A percentile compares a stretch with the other conserved stretches of the same genome.
Evolutionary conservation across 2,113 vertebrate genomes (phyloP).

Genomic region (Aleadryas rufinucha): DNA sequence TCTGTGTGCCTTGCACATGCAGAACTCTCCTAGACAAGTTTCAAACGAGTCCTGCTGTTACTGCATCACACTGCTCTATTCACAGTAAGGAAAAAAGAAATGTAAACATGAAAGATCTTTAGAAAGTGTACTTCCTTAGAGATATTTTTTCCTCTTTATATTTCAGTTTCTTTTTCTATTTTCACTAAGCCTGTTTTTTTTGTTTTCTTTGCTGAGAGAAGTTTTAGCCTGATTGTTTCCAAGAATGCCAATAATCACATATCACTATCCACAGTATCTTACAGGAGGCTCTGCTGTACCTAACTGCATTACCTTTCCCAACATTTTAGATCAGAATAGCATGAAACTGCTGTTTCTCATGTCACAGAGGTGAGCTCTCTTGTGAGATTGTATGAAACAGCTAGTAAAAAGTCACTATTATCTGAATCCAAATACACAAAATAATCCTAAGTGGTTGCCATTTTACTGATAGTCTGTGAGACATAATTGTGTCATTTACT

Average conservation of each 20-base stretch:
- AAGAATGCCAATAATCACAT: conserved; percentile 36
- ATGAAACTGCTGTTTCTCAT: neutral
- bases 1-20: neutral
- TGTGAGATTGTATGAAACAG: neutral
- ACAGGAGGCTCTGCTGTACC: neutral
- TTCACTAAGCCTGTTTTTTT: neutral
- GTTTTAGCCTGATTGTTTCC: conserved; percentile 32
- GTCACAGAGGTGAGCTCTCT: conserved; percentile 18
- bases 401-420: conserved; percentile 16
- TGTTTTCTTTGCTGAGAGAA: conserved; percentile 6
- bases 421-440: conserved; percentile 41
- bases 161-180: neutral
- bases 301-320: conserved; percentile 9
- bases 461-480: neutral
- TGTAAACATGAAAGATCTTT: conserved; percentile 38
- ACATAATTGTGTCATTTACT: conserved; percentile 29
- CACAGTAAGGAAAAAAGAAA: neutral
- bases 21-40: conserved; percentile 3
- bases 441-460: conserved; percentile 33
- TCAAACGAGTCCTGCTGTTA: neutral
- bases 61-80: neutral
- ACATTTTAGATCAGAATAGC: conserved; percentile 14
- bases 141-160: neutral
- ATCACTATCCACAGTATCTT: neutral
- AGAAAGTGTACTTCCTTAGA: neutral